Evolutionary conservation across 2,888 invertebrate genomes (phyloP), one percentile per base, ranked within the genome.

Genomic region (Suillia variegata): DNA sequence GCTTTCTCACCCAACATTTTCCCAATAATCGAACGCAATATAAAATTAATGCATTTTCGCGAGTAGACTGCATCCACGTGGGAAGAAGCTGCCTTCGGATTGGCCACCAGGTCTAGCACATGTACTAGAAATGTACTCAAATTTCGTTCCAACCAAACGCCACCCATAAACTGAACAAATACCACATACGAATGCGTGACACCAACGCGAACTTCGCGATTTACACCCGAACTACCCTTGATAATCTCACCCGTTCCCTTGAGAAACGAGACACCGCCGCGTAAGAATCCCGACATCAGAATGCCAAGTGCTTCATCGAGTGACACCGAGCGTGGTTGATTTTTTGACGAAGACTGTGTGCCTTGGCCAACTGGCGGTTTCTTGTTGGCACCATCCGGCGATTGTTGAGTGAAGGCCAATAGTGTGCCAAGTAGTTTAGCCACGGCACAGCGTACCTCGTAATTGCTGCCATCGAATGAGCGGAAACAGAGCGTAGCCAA

Each of bases 11-110:
- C 94, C 20, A 99, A 85, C 88, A 98, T 90, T 79, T 94, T 92
- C 0, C 98, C 97, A 34, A 98, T 86, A 1, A 96, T 90, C 63
- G 94, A 92, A 52, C 96, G 88, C 57, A 98, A 84, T 67, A 98
- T 95, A 80, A 96, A 99, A 79, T 93, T 94, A 62, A 98, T 94
- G 80, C 98, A 99, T 83, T 97, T 97, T 68, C 98, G 88, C 1
- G 98, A 96, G 80, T 98, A 97, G 1, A 98, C 97, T 13, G 97
- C 96, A 81, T 98, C 98, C 0, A 98, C 96, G 77, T 99, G 98
- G 0, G 96, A 95, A 13, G 94, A 93, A 1, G 96, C 94, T 0
- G 96, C 95, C 82, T 95, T 95, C 0, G 97, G 96, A 83, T 96
- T 96, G 0, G 96, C 94, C 20, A 98, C 96, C 66, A 98, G 83